Evolutionary conservation across 2,113 vertebrate genomes (phyloP).

Genomic region (Rhineura floridana): DNA sequence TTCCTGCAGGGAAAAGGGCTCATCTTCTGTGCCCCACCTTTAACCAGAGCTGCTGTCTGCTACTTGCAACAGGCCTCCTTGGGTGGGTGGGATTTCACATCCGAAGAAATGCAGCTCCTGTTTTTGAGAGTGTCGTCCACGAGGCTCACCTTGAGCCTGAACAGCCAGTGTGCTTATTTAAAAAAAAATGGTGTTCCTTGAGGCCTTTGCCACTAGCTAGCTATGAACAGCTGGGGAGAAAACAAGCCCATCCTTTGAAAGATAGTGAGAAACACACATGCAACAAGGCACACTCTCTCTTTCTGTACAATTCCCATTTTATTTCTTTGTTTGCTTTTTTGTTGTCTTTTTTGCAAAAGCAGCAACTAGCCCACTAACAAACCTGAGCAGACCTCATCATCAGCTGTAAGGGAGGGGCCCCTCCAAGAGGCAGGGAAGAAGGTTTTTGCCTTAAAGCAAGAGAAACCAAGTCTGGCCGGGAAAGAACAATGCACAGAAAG

Average conservation of each 20-base stretch:
- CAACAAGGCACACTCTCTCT: background rate
- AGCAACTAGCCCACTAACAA: conserved; percentile 1
- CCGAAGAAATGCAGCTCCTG: too few relatives aligned
- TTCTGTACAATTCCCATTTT: conserved; percentile 11
- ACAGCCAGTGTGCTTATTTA: too few relatives aligned
- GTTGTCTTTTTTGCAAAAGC: background rate
- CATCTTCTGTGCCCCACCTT: too few relatives aligned
- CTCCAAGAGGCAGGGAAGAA: background rate
- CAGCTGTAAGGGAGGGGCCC: background rate
- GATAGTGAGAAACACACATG: background rate
- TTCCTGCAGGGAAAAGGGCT: too few relatives aligned
- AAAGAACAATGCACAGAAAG: background rate
- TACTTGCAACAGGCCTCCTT: background rate
- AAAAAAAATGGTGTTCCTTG: too few relatives aligned
- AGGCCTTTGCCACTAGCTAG: background rate
- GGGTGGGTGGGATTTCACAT: too few relatives aligned
- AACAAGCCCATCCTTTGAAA: background rate
- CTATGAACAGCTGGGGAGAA: background rate
- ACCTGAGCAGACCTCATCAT: conserved; percentile 6
- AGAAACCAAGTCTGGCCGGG: background rate
- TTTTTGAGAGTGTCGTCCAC: too few relatives aligned
- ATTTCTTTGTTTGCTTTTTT: background rate
- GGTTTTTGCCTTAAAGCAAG: background rate
- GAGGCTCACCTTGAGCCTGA: too few relatives aligned
- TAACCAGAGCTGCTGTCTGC: background rate